Evolutionary conservation across 2,797 vertebrate species (phyloP), one percentile per base, ranked within the genome.

Genomic region (Nyctibius grandis): DNA sequence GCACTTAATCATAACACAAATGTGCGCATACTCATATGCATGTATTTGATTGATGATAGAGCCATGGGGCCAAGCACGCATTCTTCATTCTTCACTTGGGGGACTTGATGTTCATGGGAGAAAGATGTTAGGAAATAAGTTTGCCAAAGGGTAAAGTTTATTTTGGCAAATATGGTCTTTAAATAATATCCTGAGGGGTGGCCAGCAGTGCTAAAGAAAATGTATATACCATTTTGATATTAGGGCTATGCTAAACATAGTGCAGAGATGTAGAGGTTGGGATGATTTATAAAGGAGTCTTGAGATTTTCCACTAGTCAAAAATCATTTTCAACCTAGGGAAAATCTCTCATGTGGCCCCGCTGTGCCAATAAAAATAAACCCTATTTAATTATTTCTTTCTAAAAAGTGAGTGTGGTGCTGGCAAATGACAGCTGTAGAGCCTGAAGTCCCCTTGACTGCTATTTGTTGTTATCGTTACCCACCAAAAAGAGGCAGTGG

Each of bases 201-300:
- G 33, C 38, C 83, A 91, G 72, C 45, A 89, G 76, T 56, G 53
- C 48, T 76, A 88, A 92, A 34, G 63, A 84, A 94, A 96, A 88
- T 1, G 28, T 68, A 88, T n/a, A 51, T 51, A 85, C 63, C 72
- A 51, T 67, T 88, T 86, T 91, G 78, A 67, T 81, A 64, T 68
- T 29, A 89, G 33, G n/a, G 22, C 59, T 60, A 33, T 73, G 36
- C 74, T 96, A 97, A 97, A 94, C 64, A 83, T 83, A 94, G 92
- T 20, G 23, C 36, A 48, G 47, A 80, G 47, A 85, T 81, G 33
- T 31, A 82, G 51, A 81, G 28, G 28, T 29, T 57, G 22, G 51
- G 34, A 76, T 90, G 74, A 81, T 93, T 94, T 93, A 94, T 83
- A 86, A 80, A 82, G 48, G 15, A 74, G 50, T 21, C 17, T 54